Evolutionary conservation across 2,888 invertebrate genomes (phyloP), one percentile per base, ranked within the genome.

Genomic region (Drosophila monieri): DNA sequence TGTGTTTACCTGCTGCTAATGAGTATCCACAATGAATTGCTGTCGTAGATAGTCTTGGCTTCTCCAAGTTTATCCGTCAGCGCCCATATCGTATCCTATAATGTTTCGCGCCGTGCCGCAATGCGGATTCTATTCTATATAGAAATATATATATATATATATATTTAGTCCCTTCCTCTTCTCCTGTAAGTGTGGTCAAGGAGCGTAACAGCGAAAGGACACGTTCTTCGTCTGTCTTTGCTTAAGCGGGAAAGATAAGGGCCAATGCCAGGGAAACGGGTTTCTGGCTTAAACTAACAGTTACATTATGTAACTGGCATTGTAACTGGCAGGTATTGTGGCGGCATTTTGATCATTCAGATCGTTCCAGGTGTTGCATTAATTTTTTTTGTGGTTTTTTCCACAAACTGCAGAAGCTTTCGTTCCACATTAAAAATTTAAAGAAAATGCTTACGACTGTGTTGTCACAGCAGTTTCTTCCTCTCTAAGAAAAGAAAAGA

Each of bases 1-100:
- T 84, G 88, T 88, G 83, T 88, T 88, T 86, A 85, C 84, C 88
- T 88, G 84, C 79, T 84, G 76, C 81, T 85, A 85, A 85, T 88
- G 84, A 87, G 88, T 88, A 88, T 83, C 79, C 88, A 85, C 88
- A 83, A 83, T 85, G 81, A 88, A 83, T 83, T 88, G 79, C 85
- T 76, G 79, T 81, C 83, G 85, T 59, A 81, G 76, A 87, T 87
- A 87, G 78, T 64, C 68, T 78, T 57, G 37, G 60, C 51, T 52
- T 35, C 51, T 51, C 53, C 48, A 72, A 64, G 35, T 64, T 64
- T 37, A 46, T 44, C 62, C 64, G 25, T 25, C 43, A 43, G 18
- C 32, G 32, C 21, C 44, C 15, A 41, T 41, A 41, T 41, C 25
- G 32, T 48, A 14, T 44, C 14, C 32, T 32, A 44, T 44, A 54